These are phyloP conservation scores for Tragopan temminckii DNA, from an alignment of 2,797 vertebrate genomes.

Conservation along the genomic window DNA sequence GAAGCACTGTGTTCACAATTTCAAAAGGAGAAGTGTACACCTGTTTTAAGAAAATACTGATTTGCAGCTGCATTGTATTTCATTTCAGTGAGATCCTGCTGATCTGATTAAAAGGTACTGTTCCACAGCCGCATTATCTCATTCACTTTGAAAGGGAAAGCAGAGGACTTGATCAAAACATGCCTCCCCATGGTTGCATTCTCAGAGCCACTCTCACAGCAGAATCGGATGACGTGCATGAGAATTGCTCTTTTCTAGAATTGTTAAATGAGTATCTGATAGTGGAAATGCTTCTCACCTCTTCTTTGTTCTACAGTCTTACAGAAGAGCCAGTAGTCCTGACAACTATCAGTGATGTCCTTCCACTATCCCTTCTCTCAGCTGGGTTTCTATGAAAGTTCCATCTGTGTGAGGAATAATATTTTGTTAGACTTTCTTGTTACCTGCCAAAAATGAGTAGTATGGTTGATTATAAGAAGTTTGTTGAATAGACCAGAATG, in stretches of 20 bases:
- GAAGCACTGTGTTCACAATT: neutral
- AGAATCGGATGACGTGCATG: constrained; percentile 50
- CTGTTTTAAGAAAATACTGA: constrained; percentile 56
- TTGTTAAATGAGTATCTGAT: constrained; percentile 61
- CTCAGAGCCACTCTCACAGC: constrained; percentile 49
- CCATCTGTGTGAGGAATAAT: neutral
- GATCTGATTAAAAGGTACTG: constrained; percentile 69
- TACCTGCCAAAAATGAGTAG: neutral
- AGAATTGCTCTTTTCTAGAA: constrained; percentile 58
- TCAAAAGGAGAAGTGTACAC: constrained; percentile 35
- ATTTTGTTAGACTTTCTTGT: constrained; percentile 1
- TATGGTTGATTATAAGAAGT: neutral
- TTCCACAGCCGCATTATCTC: constrained; percentile 53
- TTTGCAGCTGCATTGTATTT: constrained; percentile 49
- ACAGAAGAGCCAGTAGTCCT: constrained; percentile 42
- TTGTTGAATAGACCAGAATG: neutral
- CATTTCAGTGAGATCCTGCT: constrained; percentile 45
- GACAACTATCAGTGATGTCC: neutral
- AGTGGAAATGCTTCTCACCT: constrained; percentile 35
- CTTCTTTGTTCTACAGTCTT: constrained; percentile 60
- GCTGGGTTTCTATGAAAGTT: neutral
- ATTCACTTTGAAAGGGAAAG: constrained; percentile 71
- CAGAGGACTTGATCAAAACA: constrained; percentile 70
- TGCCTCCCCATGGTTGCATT: constrained; percentile 39
- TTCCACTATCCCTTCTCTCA: neutral